Conservation (phyloP, 2,888 invertebrate species). For the Acronicta alni region DNA sequence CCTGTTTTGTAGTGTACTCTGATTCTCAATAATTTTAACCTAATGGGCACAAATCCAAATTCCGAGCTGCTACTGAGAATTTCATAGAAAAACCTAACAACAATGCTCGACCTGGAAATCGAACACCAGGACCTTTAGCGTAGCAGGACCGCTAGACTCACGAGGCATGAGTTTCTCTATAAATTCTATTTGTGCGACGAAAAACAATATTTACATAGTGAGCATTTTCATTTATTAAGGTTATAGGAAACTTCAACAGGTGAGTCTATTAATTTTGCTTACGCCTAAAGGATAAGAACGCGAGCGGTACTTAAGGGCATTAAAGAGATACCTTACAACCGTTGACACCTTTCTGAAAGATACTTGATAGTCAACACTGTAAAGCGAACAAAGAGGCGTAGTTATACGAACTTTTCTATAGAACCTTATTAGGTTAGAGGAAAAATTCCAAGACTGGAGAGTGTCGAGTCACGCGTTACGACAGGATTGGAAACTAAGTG, state of each 20-base stretch:
- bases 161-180: no score
- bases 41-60: no score
- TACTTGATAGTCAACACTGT: slow-evolving; percentile 29
- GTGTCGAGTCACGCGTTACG: slow-evolving; percentile 56
- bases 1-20: no score
- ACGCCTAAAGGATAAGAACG: slow-evolving; percentile 12
- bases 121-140: no score
- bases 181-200: no score
- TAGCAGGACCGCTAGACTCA: no score
- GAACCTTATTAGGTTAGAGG: slow-evolving; percentile 31
- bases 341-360: slow-evolving; percentile 29
- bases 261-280: slow-evolving; percentile 10
- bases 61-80: no score
- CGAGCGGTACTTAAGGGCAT: slow-evolving; percentile 21
- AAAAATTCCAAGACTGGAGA: slow-evolving; percentile 42
- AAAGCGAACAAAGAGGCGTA: slow-evolving; percentile 20
- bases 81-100: no score
- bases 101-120: no score
- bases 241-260: background rate
- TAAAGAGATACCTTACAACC: slow-evolving; percentile 40
- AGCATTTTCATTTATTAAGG: no score
- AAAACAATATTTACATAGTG: no score
- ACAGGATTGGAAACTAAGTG: slow-evolving; percentile 58
- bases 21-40: no score
- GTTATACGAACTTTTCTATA: slow-evolving; percentile 28